A percentile compares a stretch with the other conserved stretches of the same genome.
Evolutionary conservation across 64 coral and sea anemone genomes (phyloP).

Genomic region (Pocillopora damicornis): DNA sequence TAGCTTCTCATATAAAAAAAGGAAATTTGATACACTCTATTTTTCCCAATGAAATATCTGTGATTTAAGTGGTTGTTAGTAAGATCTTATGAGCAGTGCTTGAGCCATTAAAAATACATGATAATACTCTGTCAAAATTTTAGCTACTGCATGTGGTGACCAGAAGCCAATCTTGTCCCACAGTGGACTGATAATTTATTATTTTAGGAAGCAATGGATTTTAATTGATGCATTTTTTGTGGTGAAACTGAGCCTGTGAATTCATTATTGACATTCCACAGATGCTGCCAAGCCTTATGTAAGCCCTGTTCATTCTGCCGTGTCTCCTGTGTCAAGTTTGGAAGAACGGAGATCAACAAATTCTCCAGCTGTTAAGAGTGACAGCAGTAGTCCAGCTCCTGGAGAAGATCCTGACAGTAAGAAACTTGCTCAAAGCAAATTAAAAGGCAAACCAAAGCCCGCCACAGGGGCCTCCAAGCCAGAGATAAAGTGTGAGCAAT

Average conservation of each 20-base stretch:
- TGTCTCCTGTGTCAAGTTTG: slow-evolving; percentile 58
- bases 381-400: slow-evolving; percentile 71
- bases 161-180: not conserved
- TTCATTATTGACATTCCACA: slow-evolving; percentile 50
- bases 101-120: not conserved
- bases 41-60: not conserved
- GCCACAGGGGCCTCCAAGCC: slow-evolving; percentile 47
- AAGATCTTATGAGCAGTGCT: not conserved
- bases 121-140: not conserved
- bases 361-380: slow-evolving; percentile 77
- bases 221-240: slow-evolving; percentile 14
- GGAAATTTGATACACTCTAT: slow-evolving; percentile 17
- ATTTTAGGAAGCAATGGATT: not conserved
- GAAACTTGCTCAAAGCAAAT: slow-evolving; percentile 54
- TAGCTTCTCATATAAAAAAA: not conserved
- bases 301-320: slow-evolving; percentile 39
- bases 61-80: not conserved
- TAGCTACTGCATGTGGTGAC: not conserved
- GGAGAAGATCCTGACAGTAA: slow-evolving; percentile 50
- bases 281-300: slow-evolving; percentile 67
- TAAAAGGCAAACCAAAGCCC: slow-evolving; percentile 71
- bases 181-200: not conserved
- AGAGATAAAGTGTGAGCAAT: slow-evolving; percentile 94
- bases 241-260: slow-evolving; percentile 12
- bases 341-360: slow-evolving; percentile 60